Percentiles rank a stretch among this genome's conserved stretches.
Conservation (phyloP, 2,113 vertebrate species). For the Neolamprologus longior region DNA sequence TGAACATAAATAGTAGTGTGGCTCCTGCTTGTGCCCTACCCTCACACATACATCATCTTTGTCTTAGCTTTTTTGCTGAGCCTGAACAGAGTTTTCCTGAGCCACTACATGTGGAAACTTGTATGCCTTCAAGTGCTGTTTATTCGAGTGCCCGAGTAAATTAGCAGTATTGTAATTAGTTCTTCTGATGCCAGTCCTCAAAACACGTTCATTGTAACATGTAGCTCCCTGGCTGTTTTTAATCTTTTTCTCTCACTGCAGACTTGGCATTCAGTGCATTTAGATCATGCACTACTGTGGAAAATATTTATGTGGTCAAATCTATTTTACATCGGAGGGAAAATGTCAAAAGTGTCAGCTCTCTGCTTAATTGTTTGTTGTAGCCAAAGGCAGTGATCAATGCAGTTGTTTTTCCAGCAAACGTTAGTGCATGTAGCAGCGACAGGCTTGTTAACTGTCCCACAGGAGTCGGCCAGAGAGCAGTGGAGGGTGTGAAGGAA, state of each 20-base stretch:
- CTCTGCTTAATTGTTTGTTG: neutral
- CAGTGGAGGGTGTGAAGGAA: conserved; percentile 19
- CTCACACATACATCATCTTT: neutral
- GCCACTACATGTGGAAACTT: neutral
- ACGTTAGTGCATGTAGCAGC: neutral
- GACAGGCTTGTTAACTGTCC: conserved; percentile 8
- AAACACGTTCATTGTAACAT: neutral
- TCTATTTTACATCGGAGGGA: neutral
- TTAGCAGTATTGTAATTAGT: conserved; percentile 3
- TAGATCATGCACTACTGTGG: neutral
- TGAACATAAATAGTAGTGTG: neutral
- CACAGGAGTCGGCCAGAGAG: neutral
- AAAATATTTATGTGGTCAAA: neutral
- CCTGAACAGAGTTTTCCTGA: neutral
- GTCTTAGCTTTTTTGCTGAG: neutral
- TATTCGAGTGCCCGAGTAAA: conserved; percentile 1
- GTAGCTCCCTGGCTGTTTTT: neutral
- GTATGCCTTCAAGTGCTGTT: neutral
- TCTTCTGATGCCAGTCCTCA: conserved; percentile 7
- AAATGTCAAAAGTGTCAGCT: neutral
- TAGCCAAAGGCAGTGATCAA: neutral
- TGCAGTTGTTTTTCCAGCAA: neutral
- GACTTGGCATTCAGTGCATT: neutral
- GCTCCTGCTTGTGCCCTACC: neutral
- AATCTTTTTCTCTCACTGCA: neutral